Evolutionary conservation across 2,797 vertebrate species (phyloP), one percentile per base, ranked within the genome.

Genomic region (Falco rusticolus): DNA sequence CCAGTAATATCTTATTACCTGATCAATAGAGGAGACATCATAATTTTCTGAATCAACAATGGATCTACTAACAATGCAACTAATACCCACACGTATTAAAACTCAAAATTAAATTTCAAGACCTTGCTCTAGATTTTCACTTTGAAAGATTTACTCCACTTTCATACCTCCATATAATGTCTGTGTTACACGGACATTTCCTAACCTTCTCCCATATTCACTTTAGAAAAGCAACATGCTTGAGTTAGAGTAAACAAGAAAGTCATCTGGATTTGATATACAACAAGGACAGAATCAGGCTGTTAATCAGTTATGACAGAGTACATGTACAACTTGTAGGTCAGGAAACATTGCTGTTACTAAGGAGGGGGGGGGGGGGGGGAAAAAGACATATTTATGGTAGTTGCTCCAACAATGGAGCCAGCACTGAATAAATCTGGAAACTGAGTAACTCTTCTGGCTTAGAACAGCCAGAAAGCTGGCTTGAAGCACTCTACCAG

Each of bases 221-320:
- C n/a, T 94, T 93, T 28, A 75, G 84, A 89, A 91, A 91, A 78
- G 37, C 37, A 81, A 78, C 22, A 43, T 18, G 47, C 16, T 43
- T 57, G 39, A 93, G 51, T 34, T 31, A 61, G 31, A 91, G 31
- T 53, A 92, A 93, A 92, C 65, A 92, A 87, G 53, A 71, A 86
- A 93, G 57, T 89, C 65, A 96, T 93, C 89, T 94, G 94, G 89
- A 93, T 92, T 93, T 91, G 61, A 81, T 84, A 81, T 4, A 11
- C 56, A 90, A 60, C 24, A 63, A 80, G 37, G 53, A 72, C 24
- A 85, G 63, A 92, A 69, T 48, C 64, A 61, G 31, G 17, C 57
- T 75, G 51, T 41, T 85, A 79, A 39, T 85, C 57, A 86, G 61
- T 83, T 63, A 51, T 8, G 41, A 69, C 69, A 81, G 29, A 71